Base-by-base conservation (phyloP, 2,888 invertebrate species). In the Phasia obesa region DNA sequence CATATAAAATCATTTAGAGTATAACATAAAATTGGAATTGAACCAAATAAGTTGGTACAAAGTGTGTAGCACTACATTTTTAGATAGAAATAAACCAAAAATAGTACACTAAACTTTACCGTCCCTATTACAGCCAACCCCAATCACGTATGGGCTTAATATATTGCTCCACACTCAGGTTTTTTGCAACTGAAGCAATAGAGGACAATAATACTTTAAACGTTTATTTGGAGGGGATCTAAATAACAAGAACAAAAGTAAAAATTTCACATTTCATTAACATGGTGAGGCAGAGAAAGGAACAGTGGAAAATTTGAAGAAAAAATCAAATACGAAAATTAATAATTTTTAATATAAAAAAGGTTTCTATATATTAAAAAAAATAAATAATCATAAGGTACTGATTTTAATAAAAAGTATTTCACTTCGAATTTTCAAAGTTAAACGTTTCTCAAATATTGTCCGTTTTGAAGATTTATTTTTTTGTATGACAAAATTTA, bases 91-190 rank as follows among this genome's bases (percentile, higher is more conserved):
- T n/a, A n/a, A n/a, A n/a, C n/a, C n/a, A n/a, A n/a, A n/a, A n/a
- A n/a, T n/a, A n/a, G n/a, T n/a, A n/a, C n/a, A n/a, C n/a, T n/a
- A n/a, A n/a, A n/a, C n/a, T n/a, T n/a, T n/a, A n/a, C n/a, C n/a
- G n/a, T n/a, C n/a, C n/a, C n/a, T n/a, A n/a, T n/a, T n/a, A 74
- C 71, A 55, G 71, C 79, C 83, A 83, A 76, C 83, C 70, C 83
- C 79, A 79, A 75, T 83, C 79, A 83, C 83, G 83, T 83, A 79
- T 75, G 60, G 73, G 73, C 67, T 57, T 65, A 73, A 73, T 59
- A 79, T 73, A 51, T 67, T 73, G 44, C 53, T 67, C 65, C 60
- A 69, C 67, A 69, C 60, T 67, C 55, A 25, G 59, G 51, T 57
- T 35, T 57, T 15, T 17, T 67, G 53, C 59, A 78, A 59, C 51